Base-by-base conservation (phyloP, 1,140 invertebrate genomes). In the Trinorchestia longiramus region DNA sequence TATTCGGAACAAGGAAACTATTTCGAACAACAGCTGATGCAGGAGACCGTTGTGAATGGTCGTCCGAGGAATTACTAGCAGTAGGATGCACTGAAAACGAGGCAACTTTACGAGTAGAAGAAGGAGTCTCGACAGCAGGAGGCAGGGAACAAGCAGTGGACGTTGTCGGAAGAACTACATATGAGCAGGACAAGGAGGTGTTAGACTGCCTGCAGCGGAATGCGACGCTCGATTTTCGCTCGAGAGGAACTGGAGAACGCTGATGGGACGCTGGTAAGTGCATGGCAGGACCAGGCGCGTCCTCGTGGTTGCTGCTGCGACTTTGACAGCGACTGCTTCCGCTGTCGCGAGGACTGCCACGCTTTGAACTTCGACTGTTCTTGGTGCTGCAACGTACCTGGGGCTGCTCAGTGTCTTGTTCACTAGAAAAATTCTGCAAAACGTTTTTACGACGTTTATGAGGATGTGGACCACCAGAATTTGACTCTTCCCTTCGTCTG, bases 181-280 rank as follows among this genome's bases (percentile, higher is more conserved):
- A 42, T 87, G 41, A 36, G 40, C 87, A 87, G 88, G 62, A 77
- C 62, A 77, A 77, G n/a, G n/a, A n/a, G 62, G 62, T 3, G 62
- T 90, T 90, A 11, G 88, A 90, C 88, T 90, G 88, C 88, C 88
- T 90, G 88, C 88, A 42, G 43, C 41, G 88, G 43, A 42, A 90
- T 41, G 88, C 88, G 43, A 41, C 88, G 36, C 88, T 90, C 43
- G 88, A 90, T 90, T 90, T 41, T 43, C 88, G n/a, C 43, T 90
- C 88, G 43, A 90, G 88, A 90, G 88, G 88, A 41, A 90, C 88
- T 90, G n/a, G n/a, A 4, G 88, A 90, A 43, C n/a, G 23, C 4
- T 43, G 41, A 15, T 90, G 23, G 43, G 88, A 90, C 28, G 43
- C 88, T 90, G 88, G 88, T 15, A 41, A 90, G 28, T 43, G 41